Conservation (phyloP, 2,888 invertebrate genomes). For the Eupithecia subfuscata region DNA sequence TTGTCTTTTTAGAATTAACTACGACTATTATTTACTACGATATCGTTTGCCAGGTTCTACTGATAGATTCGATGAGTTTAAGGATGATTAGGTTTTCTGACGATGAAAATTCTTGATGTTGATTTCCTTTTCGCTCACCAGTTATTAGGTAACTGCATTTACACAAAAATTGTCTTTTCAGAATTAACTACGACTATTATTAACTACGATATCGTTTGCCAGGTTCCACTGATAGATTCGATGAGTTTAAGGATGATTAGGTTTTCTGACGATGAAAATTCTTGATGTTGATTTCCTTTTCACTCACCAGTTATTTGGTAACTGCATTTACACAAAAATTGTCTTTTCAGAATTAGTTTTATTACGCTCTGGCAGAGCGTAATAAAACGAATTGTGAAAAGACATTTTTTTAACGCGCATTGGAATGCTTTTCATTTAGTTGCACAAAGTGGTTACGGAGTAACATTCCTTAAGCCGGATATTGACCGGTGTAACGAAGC, state of each 20-base stretch:
- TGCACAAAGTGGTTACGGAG: not conserved
- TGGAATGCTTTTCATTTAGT: not conserved
- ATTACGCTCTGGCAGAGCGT: not conserved
- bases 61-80: constrained; percentile 3
- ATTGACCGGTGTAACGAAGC: too few species aligned
- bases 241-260: not conserved
- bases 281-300: not conserved
- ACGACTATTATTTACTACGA: constrained; percentile 57
- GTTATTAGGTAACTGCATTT: not conserved
- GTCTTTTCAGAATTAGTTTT: not conserved
- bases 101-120: not conserved
- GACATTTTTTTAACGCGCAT: too few species aligned
- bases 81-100: not conserved
- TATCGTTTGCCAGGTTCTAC: constrained; percentile 4
- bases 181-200: too few species aligned
- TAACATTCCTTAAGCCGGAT: too few species aligned
- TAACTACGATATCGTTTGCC: constrained; percentile 42
- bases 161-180: too few species aligned
- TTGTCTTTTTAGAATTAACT: too few species aligned
- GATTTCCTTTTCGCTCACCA: not conserved
- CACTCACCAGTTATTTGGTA: not conserved
- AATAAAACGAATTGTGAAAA: too few species aligned
- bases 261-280: not conserved
- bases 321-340: not conserved
- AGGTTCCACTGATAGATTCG: not conserved